These are phyloP conservation scores for Scaptomyza flava DNA, from an alignment of 2,888 invertebrate genomes.

Conservation along the genomic window DNA sequence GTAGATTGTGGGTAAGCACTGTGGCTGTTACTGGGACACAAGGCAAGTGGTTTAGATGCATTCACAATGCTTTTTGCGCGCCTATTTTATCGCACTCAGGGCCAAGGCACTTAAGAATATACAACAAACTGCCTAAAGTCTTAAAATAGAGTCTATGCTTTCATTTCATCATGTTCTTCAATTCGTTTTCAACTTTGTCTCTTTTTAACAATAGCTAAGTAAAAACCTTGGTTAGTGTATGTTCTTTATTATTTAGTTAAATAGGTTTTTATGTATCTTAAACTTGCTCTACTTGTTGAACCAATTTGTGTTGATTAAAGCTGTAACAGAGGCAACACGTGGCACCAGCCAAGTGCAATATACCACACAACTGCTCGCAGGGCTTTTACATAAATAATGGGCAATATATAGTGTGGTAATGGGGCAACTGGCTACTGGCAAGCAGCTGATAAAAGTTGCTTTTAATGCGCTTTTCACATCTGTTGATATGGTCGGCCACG, in stretches of 20 bases:
- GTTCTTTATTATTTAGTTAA: background rate
- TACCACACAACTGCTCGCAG: conserved; percentile 1
- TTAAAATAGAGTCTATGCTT: conserved; percentile 7
- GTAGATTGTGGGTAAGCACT: conserved; percentile 14
- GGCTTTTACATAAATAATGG: conserved; percentile 36
- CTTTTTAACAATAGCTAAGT: background rate
- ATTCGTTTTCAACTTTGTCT: background rate
- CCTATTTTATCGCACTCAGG: conserved; percentile 35
- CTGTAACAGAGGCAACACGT: conserved; percentile 45
- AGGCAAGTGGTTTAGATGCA: conserved; percentile 39
- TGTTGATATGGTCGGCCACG: conserved; percentile 34
- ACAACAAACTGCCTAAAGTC: conserved; percentile 36
- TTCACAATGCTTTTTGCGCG: conserved; percentile 49
- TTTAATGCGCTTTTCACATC: conserved; percentile 63
- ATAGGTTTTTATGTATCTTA: background rate
- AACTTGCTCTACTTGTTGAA: background rate
- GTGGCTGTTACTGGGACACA: conserved; percentile 35
- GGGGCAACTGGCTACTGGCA: conserved; percentile 16
- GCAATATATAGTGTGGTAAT: background rate
- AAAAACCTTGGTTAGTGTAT: background rate
- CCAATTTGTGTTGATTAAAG: conserved; percentile 4
- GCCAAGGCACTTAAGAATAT: conserved; percentile 34
- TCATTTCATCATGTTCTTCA: conserved; percentile 8
- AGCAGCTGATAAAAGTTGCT: conserved; percentile 55
- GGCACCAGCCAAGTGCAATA: conserved; percentile 31